These are phyloP conservation scores for Parasteatoda tepidariorum DNA, from an alignment of 1,140 invertebrate species.

Conservation along the genomic window DNA sequence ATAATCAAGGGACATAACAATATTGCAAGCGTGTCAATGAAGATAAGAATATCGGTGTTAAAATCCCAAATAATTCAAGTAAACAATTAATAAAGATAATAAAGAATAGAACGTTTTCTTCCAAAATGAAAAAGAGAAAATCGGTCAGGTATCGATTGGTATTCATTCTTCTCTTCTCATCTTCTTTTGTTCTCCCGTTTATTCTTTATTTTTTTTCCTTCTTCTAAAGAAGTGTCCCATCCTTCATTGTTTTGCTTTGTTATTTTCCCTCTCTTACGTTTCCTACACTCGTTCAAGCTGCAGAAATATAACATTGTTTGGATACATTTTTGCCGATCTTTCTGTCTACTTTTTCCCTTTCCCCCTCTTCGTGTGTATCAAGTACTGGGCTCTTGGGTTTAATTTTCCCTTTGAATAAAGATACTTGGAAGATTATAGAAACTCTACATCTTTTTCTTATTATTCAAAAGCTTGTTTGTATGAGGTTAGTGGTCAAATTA, in stretches of 20 bases:
- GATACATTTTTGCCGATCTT: not conserved
- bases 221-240: not conserved
- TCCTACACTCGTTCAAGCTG: not conserved
- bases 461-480: no score
- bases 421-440: no score
- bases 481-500: no score
- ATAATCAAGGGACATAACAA: no score
- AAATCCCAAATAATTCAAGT: no score
- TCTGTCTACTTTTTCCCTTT: not conserved
- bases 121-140: no score
- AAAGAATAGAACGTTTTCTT: no score
- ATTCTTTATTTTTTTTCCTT: not conserved
- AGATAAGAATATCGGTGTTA: no score
- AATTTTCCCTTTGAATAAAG: not conserved
- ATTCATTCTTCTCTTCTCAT: not conserved
- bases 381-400: not conserved
- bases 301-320: conserved; percentile 8
- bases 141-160: not conserved
- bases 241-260: conserved; percentile 1
- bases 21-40: no score
- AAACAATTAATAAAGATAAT: no score
- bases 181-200: not conserved
- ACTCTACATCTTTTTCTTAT: no score
- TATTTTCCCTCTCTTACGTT: not conserved
- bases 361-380: not conserved